These are phyloP conservation scores for Bombus turneri DNA, from an alignment of 1,140 invertebrate genomes.

Conservation along the genomic window DNA sequence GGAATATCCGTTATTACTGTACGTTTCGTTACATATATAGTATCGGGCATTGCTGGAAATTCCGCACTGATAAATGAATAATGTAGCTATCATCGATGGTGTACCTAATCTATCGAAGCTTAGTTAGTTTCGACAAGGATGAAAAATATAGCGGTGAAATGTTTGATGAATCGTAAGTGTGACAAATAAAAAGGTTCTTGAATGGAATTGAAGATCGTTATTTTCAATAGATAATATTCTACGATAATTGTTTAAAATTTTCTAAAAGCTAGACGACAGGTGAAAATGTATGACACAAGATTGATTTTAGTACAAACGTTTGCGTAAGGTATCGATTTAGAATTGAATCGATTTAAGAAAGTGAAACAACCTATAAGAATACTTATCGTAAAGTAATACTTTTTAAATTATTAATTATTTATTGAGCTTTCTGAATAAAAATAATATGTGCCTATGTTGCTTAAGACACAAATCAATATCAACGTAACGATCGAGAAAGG, in stretches of 20 bases:
- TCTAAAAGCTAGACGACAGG: no score
- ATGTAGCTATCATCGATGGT: constrained; percentile 8
- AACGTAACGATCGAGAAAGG: no score
- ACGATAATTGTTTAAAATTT: background rate
- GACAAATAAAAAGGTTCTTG: no score
- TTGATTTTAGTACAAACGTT: background rate
- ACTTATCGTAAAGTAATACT: no score
- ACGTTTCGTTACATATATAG: background rate
- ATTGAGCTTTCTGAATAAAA: no score
- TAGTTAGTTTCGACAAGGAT: background rate
- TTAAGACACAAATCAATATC: background rate
- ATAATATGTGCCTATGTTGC: background rate
- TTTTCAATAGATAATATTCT: background rate
- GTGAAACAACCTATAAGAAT: no score
- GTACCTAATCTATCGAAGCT: background rate
- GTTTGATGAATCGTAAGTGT: background rate
- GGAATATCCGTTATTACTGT: background rate
- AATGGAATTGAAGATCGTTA: background rate
- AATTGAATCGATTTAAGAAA: no score
- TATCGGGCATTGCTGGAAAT: background rate
- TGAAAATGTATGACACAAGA: background rate
- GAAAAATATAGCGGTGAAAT: background rate
- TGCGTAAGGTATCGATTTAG: no score
- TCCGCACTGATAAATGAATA: constrained; percentile 29
- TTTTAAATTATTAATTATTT: no score